Evolutionary conservation across 2,113 vertebrate species (phyloP), one percentile per base, ranked within the genome.

Genomic region (Puma concolor): DNA sequence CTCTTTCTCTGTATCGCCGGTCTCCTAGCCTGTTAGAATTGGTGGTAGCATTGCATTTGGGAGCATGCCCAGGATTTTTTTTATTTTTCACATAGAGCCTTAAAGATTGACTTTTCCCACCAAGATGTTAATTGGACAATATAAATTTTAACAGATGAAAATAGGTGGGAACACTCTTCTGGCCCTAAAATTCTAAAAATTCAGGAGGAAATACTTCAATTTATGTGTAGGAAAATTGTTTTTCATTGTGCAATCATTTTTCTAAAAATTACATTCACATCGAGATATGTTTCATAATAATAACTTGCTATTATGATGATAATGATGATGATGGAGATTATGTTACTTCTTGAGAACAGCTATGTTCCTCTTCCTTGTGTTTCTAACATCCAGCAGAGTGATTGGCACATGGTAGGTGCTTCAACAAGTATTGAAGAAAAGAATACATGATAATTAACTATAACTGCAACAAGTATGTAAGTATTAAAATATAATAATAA

Each of bases 181-280:
- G 6, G 10, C 2, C 7, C 17, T 16, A 13, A 54, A 83, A 48
- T 94, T 71, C 38, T 74, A 11, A 69, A 81, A 85, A 74, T 60
- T 50, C 12, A 76, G 13, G 12, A 67, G n/a, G 21, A 92, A 92
- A 77, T 7, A 52, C 21, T 90, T 90, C 21, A 27, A 25, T 86
- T 90, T 94, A 69, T 52, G 60, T 79, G 7, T 83, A 63, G 44
- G 6, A 10, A 71, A 60, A 80, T 94, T 23, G 27, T 44, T 85
- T 95, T 94, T 54, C 31, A 12, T 4, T 44, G 27, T 88, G 14
- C 8, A 87, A 71, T 95, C 52, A 83, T 25, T 91, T 97, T 94
- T 84, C 7, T 72, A 38, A 92, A 80, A 91, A 80, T 94, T 50
- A n/a, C 10, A 33, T 92, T 63, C 88, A 63, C 69, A 4, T 64